Evolutionary conservation across 2,797 vertebrate genomes (phyloP).

Genomic region (Urophycis tenuis): DNA sequence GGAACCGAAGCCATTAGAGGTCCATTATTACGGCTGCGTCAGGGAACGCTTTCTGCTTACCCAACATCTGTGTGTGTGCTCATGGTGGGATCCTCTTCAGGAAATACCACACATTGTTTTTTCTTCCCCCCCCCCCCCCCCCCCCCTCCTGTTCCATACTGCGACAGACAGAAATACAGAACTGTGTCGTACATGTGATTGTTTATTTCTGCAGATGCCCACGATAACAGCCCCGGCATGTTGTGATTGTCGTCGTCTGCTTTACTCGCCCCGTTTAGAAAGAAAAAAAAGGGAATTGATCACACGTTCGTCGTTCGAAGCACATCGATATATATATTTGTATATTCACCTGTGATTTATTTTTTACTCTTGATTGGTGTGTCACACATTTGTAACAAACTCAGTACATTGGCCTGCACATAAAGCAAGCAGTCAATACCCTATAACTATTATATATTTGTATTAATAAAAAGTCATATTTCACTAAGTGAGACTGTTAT

Average conservation of each 20-base stretch:
- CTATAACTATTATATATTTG: constrained; percentile 1
- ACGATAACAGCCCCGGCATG: not conserved
- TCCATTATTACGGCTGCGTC: not conserved
- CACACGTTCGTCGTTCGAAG: not conserved
- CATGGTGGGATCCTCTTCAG: too few species aligned
- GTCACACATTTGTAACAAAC: not conserved
- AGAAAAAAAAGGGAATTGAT: not conserved
- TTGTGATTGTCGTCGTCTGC: not conserved
- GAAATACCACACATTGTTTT: too few species aligned
- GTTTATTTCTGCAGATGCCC: not conserved
- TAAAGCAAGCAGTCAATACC: not conserved
- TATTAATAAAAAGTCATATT: not conserved
- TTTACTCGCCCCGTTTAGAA: not conserved
- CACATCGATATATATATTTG: not conserved
- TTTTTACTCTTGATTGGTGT: not conserved
- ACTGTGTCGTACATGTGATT: not conserved
- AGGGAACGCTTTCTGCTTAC: not conserved
- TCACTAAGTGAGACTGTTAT: not conserved
- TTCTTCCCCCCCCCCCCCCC: too few species aligned
- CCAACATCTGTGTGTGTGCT: not conserved
- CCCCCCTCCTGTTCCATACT: not conserved
- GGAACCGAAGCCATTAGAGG: not conserved
- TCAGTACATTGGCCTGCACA: not conserved
- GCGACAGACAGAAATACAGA: not conserved
- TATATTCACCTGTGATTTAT: not conserved